Base-by-base conservation (phyloP, 2,113 vertebrate species). In the Bungarus multicinctus region DNA sequence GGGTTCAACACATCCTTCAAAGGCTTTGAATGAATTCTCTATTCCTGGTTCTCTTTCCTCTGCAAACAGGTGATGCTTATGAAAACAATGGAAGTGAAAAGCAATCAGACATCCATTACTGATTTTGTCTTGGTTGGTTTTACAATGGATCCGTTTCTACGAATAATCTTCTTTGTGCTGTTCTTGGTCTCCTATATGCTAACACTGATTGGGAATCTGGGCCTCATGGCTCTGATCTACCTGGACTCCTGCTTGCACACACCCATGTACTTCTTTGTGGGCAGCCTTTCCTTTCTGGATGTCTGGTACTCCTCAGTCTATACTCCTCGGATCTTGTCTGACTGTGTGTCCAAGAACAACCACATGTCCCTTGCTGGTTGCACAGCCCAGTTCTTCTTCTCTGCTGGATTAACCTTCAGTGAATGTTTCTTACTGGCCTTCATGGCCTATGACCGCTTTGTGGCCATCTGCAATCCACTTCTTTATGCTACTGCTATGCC, bases 211-310 rank as follows among this genome's bases (percentile, higher is more conserved):
- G 97, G 94, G 11, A 96, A 96, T 27, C 39, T 95, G 5, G 96
- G 93, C 1, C 87, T 96, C 45, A 91, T 96, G 85, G 91, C 58
- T 22, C 39, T 96, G 55, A 96, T 96, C 50, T 96, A 89, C 92
- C 9, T 23, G 52, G 95, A 96, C 14, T 94, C 89, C 5, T 4
- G 3, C 3, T 90, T 96, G 47, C 94, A 96, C 54, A 95, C 90
- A 3, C 93, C 95, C 91, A 97, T 94, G 96, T 95, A 97, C 57
- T 96, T 96, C 89, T 96, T 96, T 93, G 96, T 91, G 52, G 96
- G 95, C 8, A 96, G 91, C 3, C 89, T 96, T 12, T 96, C 95
- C 0, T 94, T 96, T 47, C 45, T 97, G 90, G 95, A 95, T 90
- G 30, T 96, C 55, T 96, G 95, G 94, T 97, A 94, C 69, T 94